Percentiles rank a stretch among this genome's conserved stretches.
Conservation (phyloP, 2,888 invertebrate species). For the Luperina nickerlii region DNA sequence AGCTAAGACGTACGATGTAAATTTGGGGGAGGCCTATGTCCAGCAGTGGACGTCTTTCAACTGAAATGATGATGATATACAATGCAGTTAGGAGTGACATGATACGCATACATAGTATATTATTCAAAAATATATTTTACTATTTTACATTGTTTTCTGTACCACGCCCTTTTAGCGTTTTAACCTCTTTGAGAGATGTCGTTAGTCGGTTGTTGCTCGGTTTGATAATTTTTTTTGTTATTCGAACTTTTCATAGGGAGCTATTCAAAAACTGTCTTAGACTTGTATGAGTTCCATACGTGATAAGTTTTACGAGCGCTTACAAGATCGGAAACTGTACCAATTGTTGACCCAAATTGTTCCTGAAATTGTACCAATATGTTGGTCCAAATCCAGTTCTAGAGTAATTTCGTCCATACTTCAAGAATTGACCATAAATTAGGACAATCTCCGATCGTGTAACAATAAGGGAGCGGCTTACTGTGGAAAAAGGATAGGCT, state of each 20-base stretch:
- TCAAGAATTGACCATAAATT: background rate
- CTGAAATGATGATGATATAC: too few species aligned
- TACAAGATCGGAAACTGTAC: background rate
- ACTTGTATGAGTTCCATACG: background rate
- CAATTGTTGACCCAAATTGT: too few species aligned
- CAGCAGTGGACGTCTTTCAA: too few species aligned
- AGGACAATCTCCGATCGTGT: background rate
- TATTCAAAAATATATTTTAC: background rate
- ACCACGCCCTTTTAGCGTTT: background rate
- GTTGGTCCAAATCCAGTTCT: background rate
- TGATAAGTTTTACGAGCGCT: background rate
- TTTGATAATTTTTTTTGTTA: background rate
- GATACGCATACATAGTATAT: too few species aligned
- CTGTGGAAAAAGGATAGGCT: background rate
- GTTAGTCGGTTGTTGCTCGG: background rate
- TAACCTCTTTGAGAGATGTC: background rate
- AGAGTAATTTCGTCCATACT: background rate
- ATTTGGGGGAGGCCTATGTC: too few species aligned
- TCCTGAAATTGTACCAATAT: too few species aligned
- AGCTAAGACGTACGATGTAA: too few species aligned
- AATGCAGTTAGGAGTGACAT: too few species aligned
- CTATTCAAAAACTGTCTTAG: conserved; percentile 16
- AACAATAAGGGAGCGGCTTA: background rate
- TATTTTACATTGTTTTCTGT: background rate
- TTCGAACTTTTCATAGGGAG: background rate